A percentile compares a stretch with the other conserved stretches of the same genome.
Evolutionary conservation across 2,888 invertebrate genomes (phyloP).

Genomic region (Malthinus seriepunctatus): DNA sequence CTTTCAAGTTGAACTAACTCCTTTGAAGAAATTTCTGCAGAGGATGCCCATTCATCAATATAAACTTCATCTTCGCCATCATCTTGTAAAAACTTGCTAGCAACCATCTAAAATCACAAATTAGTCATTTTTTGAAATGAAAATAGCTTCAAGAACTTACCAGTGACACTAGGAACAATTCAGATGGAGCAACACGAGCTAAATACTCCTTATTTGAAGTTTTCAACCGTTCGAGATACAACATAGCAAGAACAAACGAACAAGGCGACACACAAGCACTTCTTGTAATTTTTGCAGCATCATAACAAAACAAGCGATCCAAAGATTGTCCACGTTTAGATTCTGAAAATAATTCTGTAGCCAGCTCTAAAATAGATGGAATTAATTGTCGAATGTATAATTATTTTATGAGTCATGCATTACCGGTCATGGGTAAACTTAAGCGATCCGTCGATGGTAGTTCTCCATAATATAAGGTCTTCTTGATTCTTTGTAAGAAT

Average conservation of each 20-base stretch:
- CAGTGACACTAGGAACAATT: constrained; percentile 92
- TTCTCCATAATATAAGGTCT: constrained; percentile 87
- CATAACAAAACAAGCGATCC: constrained; percentile 75
- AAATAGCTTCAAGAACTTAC: constrained; percentile 57
- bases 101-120: constrained; percentile 76
- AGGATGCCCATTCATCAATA: constrained; percentile 91
- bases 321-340: constrained; percentile 75
- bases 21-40: constrained; percentile 73
- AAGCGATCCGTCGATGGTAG: constrained; percentile 72
- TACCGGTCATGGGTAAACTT: constrained; percentile 81
- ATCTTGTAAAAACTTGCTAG: constrained; percentile 94
- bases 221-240: constrained; percentile 90
- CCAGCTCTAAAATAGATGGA: constrained; percentile 68
- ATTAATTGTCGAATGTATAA: too few relatives aligned
- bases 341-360: constrained; percentile 82
- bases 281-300: constrained; percentile 75
- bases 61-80: constrained; percentile 91
- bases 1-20: constrained; percentile 83
- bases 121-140: not conserved
- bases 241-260: constrained; percentile 87
- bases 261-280: constrained; percentile 89
- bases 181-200: constrained; percentile 80
- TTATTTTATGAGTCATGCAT: constrained; percentile 27
- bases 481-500: constrained; percentile 80
- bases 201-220: constrained; percentile 82